Evolutionary conservation across 2,888 invertebrate genomes (phyloP).

Genomic region (Cosmorhoe ocellata): DNA sequence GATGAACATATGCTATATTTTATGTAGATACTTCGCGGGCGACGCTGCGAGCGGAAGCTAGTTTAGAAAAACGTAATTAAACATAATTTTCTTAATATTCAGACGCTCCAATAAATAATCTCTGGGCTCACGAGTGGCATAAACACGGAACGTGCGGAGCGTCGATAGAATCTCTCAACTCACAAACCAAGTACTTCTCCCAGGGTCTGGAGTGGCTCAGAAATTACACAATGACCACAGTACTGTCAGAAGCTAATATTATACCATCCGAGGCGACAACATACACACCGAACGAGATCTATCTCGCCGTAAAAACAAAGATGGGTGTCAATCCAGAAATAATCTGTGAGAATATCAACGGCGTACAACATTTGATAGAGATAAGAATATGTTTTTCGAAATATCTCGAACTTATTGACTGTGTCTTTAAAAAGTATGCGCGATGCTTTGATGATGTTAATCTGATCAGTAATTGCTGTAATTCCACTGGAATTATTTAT

Average conservation of each 20-base stretch:
- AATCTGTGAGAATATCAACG: constrained; percentile 83
- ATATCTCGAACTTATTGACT: constrained; percentile 83
- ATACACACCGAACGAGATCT: constrained; percentile 34
- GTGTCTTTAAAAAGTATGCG: constrained; percentile 50
- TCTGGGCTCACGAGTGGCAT: constrained; percentile 91
- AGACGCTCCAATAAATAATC: constrained; percentile 70
- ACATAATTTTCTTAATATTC: constrained; percentile 20
- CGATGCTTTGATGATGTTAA: background rate
- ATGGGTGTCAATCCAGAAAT: constrained; percentile 83
- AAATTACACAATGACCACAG: constrained; percentile 82
- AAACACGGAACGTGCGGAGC: constrained; percentile 92
- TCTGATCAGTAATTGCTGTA: background rate
- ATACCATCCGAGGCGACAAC: constrained; percentile 51
- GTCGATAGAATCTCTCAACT: constrained; percentile 74
- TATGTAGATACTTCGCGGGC: no score
- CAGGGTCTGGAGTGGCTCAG: constrained; percentile 84
- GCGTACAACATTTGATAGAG: constrained; percentile 84
- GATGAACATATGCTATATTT: no score
- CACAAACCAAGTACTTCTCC: constrained; percentile 86
- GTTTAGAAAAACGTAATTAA: no score
- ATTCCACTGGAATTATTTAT: background rate
- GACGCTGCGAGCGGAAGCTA: no score
- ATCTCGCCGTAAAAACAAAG: constrained; percentile 66
- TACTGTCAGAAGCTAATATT: constrained; percentile 81
- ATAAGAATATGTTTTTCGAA: constrained; percentile 89